These are phyloP conservation scores for Pelodiscus sinensis DNA, from an alignment of 2,113 vertebrate species.

Conservation along the genomic window DNA sequence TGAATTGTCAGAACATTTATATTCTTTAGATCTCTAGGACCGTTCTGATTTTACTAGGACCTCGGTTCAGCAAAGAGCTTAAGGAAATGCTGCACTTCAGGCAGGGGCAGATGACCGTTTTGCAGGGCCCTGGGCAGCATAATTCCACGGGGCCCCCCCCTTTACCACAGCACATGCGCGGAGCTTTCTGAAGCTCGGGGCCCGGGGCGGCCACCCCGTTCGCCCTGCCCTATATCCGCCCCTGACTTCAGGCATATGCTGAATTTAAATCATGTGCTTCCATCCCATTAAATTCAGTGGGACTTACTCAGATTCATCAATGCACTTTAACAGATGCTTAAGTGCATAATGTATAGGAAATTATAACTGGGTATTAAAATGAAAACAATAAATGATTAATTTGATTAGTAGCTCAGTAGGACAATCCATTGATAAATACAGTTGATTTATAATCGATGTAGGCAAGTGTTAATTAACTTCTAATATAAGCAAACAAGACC, in stretches of 20 bases:
- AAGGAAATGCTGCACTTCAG: background rate
- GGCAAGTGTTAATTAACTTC: conserved; percentile 67
- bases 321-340: too few species aligned
- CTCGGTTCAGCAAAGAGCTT: background rate
- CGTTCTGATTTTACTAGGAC: background rate
- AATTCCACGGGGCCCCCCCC: too few species aligned
- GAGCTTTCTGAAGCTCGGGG: too few species aligned
- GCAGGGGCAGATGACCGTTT: too few species aligned
- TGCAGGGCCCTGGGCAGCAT: too few species aligned
- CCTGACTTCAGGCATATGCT: background rate
- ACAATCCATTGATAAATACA: conserved; percentile 64
- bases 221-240: too few species aligned
- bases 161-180: too few species aligned
- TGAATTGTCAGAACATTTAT: background rate
- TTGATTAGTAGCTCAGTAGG: conserved; percentile 60
- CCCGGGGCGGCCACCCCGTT: too few species aligned
- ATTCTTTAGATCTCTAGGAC: background rate
- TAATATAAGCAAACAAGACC: conserved; percentile 69
- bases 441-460: conserved; percentile 64
- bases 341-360: background rate
- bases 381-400: conserved; percentile 40
- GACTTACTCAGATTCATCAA: too few species aligned
- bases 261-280: background rate
- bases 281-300: background rate
- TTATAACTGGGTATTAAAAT: background rate